Conservation (phyloP, 2,113 vertebrate species). For the Dromas ardeola region DNA sequence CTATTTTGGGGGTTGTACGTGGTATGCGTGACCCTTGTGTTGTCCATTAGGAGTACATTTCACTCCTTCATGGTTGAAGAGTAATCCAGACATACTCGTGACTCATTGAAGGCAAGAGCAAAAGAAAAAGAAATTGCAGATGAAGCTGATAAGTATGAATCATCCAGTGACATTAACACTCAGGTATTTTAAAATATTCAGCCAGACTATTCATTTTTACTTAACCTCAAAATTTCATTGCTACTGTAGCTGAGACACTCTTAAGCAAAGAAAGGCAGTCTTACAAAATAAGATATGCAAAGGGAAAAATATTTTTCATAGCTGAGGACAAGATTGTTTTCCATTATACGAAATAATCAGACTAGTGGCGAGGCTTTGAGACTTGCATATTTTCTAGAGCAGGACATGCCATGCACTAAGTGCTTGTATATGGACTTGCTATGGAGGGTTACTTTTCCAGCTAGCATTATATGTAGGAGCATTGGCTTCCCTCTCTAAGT, state of each 20-base stretch:
- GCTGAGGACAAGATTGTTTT: background rate
- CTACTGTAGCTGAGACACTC: background rate
- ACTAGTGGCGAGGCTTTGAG: background rate
- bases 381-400: background rate
- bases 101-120: conserved; percentile 7
- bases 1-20: background rate
- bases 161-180: background rate
- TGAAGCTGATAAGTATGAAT: conserved; percentile 31
- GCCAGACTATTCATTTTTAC: background rate
- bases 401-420: background rate
- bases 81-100: conserved; percentile 2
- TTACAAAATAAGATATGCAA: background rate
- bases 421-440: background rate
- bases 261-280: background rate
- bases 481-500: background rate
- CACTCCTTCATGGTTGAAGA: background rate
- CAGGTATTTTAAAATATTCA: conserved; percentile 10
- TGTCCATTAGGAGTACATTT: background rate
- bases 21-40: background rate
- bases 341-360: background rate
- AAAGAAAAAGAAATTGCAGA: background rate
- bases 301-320: background rate
- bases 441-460: background rate
- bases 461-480: background rate
- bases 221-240: background rate